phyloP scores from a whole-genome alignment of 2,888 invertebrate species.

The Coenonympha arcania region DNA sequence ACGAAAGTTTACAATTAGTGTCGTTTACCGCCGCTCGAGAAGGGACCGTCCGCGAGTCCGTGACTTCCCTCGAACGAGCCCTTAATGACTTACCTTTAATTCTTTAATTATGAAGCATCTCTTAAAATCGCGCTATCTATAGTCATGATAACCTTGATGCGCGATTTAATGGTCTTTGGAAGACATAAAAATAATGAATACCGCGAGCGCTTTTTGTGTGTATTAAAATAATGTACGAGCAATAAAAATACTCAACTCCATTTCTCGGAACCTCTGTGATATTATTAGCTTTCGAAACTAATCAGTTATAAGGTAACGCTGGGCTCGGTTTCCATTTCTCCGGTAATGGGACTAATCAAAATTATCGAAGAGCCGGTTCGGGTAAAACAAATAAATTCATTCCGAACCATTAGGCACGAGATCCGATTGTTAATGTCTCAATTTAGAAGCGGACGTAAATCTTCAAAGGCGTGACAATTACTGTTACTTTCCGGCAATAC shows the following conservation, averaged over 20 bases:
- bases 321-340: constrained; percentile 41
- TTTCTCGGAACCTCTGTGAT: constrained; percentile 16
- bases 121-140: constrained; percentile 23
- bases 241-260: constrained; percentile 19
- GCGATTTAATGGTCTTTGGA: constrained; percentile 22
- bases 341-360: constrained; percentile 43
- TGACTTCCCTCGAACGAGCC: constrained; percentile 22
- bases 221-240: constrained; percentile 18
- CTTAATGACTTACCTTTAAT: constrained; percentile 25
- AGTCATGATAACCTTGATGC: constrained; percentile 22
- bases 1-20: constrained; percentile 26
- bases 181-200: constrained; percentile 21
- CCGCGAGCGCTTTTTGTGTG: constrained; percentile 15
- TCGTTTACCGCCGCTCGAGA: constrained; percentile 22
- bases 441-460: constrained; percentile 74
- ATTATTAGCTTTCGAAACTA: constrained; percentile 20
- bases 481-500: constrained; percentile 73
- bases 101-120: constrained; percentile 25
- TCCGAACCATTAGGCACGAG: constrained; percentile 73
- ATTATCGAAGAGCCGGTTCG: constrained; percentile 60
- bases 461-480: constrained; percentile 75
- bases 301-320: constrained; percentile 33
- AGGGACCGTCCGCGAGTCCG: constrained; percentile 20
- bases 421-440: constrained; percentile 74
- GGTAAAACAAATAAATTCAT: constrained; percentile 72